These are phyloP conservation scores for Mustela nigripes DNA, from an alignment of 2,113 vertebrate species.

Conservation along the genomic window DNA sequence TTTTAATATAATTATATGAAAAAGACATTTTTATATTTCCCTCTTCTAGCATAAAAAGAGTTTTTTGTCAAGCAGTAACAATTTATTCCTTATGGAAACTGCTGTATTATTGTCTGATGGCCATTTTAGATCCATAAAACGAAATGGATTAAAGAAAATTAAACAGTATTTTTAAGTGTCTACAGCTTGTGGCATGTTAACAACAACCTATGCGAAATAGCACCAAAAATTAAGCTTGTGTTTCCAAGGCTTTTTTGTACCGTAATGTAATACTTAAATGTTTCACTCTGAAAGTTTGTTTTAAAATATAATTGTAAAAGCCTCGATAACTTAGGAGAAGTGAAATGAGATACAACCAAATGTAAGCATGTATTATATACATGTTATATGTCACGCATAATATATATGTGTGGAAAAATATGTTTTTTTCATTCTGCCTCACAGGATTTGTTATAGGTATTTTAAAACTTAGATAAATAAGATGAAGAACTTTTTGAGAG, in stretches of 20 bases:
- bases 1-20: constrained; percentile 86
- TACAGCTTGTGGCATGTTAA: constrained; percentile 76
- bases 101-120: constrained; percentile 76
- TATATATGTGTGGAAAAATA: no score
- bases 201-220: constrained; percentile 73
- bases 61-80: constrained; percentile 85
- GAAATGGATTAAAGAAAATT: constrained; percentile 83
- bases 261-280: neutral
- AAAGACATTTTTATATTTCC: constrained; percentile 87
- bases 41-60: constrained; percentile 77
- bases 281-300: constrained; percentile 25
- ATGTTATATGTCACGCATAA: neutral
- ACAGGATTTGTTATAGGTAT: neutral
- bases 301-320: neutral
- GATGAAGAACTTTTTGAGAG: neutral
- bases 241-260: constrained; percentile 18
- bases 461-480: constrained; percentile 13
- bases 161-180: constrained; percentile 80
- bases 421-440: neutral
- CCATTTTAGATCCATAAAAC: constrained; percentile 77
- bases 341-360: constrained; percentile 1
- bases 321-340: neutral
- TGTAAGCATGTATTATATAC: neutral
- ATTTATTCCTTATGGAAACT: constrained; percentile 83
- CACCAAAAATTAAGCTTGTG: constrained; percentile 60